Evolutionary conservation across 2,113 vertebrate species (phyloP), one percentile per base, ranked within the genome.

Genomic region (Oreochromis spilurus): DNA sequence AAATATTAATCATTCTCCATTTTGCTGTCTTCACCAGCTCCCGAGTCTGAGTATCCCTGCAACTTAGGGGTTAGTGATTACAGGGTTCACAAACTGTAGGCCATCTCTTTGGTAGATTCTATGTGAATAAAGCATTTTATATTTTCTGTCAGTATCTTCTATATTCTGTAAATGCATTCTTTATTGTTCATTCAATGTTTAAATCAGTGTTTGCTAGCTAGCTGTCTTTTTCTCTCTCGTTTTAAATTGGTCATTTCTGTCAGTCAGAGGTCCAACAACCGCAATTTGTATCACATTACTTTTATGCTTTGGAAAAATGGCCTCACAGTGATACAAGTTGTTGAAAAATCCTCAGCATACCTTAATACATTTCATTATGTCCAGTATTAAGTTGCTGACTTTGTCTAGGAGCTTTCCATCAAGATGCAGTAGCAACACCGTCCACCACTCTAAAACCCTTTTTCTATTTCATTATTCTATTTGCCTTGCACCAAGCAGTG

Each of bases 1-100:
- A 84, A 57, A 84, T 84, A 75, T 75, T 48, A 45, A 57, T 84
- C 82, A 4, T 21, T 31, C 67, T 48, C 55, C 0, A 58, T 80
- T 79, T 79, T n/a, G 16, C 26, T 31, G 0, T 52, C 72, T 52
- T 31, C 72, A 31, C 17, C 72, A 34, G 3, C 26, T 77, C 45
- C 72, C 2, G 2, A 45, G 43, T 1, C 43, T 19, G 43, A 75
- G 70, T 29, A 50, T 77, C 10, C 9, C 14, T 67, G 36, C n/a
- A 40, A 29, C 70, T 48, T 48, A 7, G 6, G 17, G 45, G 72
- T 77, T 77, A 14, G 62, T 40, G 62, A 5, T 40, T 40, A n/a
- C 4, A 4, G 5, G 45, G 45, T 77, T 31, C 26, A 52, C 17
- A 52, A 31, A 77, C 72, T 77, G 31, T 0, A 17, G 72, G 29